Conservation (phyloP, 2,888 invertebrate genomes). For the Esperia sulphurella region DNA sequence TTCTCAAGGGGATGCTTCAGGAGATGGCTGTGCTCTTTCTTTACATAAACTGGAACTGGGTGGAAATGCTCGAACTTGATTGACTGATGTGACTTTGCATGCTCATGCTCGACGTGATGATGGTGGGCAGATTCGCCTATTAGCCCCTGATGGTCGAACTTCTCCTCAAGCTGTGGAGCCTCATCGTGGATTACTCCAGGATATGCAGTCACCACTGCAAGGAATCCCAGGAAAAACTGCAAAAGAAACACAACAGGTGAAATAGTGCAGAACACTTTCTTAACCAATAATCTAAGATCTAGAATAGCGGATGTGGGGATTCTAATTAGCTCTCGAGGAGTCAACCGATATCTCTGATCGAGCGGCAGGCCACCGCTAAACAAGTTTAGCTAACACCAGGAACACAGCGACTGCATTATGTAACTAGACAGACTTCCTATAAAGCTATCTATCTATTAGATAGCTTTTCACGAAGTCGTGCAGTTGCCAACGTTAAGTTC, state of each 20-base stretch:
- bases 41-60: slow-evolving; percentile 83
- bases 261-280: neutral
- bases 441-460: slow-evolving; percentile 13
- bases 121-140: slow-evolving; percentile 77
- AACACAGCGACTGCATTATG: slow-evolving; percentile 40
- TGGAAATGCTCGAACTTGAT: slow-evolving; percentile 85
- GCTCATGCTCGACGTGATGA: slow-evolving; percentile 81
- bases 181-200: slow-evolving; percentile 70
- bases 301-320: slow-evolving; percentile 13
- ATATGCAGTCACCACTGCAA: slow-evolving; percentile 65
- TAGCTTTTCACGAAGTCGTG: too few relatives aligned
- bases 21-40: slow-evolving; percentile 83
- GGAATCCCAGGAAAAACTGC: slow-evolving; percentile 72
- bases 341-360: slow-evolving; percentile 7
- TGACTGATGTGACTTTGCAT: slow-evolving; percentile 84
- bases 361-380: slow-evolving; percentile 22
- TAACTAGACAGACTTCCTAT: slow-evolving; percentile 56
- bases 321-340: slow-evolving; percentile 10
- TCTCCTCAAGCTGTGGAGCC: slow-evolving; percentile 55
- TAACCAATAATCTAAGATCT: slow-evolving; percentile 1
- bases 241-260: slow-evolving; percentile 12
- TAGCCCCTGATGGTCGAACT: slow-evolving; percentile 56
- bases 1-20: slow-evolving; percentile 82
- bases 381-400: slow-evolving; percentile 39
- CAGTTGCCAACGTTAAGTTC: neutral